These are phyloP conservation scores for Regulus satrapa DNA, from an alignment of 2,113 vertebrate genomes.

Conservation along the genomic window DNA sequence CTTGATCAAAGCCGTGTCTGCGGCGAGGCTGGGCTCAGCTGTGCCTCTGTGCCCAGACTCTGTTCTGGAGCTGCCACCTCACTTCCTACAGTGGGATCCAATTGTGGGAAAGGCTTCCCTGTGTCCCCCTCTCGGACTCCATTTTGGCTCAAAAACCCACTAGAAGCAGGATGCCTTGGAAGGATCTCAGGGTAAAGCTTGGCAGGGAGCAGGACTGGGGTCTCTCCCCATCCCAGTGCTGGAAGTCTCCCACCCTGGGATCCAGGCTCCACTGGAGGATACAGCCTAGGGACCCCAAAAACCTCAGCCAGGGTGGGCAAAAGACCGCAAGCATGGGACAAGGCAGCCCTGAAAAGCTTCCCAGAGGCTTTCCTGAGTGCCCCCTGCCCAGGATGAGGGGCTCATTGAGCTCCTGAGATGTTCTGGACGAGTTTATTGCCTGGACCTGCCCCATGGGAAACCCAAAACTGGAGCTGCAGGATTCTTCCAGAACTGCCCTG, in stretches of 20 bases:
- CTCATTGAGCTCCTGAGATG: too few relatives aligned
- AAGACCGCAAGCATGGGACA: not conserved
- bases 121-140: not conserved
- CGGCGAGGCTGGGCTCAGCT: not conserved
- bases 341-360: not conserved
- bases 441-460: not conserved
- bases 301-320: not conserved
- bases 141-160: not conserved
- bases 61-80: not conserved
- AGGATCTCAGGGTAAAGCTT: not conserved
- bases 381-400: not conserved
- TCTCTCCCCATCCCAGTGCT: not conserved
- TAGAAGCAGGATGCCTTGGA: not conserved
- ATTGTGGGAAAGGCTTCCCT: not conserved
- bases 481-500: not conserved
- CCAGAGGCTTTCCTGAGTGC: not conserved
- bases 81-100: rapidly evolving
- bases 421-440: not conserved
- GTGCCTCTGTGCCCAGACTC: not conserved
- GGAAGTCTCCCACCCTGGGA: not conserved
- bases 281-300: not conserved
- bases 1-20: not conserved
- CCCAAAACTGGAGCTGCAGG: not conserved
- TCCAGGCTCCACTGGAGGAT: not conserved
- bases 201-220: not conserved